Evolutionary conservation across 1,140 invertebrate genomes (phyloP).

Genomic region (Orchestia grillus): DNA sequence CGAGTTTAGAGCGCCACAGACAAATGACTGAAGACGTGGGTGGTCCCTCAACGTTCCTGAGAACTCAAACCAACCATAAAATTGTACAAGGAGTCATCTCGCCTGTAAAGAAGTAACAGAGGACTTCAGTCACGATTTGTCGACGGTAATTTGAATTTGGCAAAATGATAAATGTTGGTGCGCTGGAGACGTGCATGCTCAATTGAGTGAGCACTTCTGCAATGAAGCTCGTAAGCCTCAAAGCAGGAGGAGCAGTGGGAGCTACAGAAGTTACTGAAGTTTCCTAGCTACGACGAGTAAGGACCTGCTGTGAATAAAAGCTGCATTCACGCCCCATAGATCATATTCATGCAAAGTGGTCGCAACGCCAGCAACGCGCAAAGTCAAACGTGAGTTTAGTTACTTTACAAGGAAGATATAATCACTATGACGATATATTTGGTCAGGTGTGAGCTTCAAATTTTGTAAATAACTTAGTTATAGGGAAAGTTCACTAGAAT

Average conservation of each 20-base stretch:
- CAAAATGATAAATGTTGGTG: constrained; percentile 41
- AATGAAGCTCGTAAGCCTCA: neutral
- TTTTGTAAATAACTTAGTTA: no score
- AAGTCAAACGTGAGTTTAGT: no score
- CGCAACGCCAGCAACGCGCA: neutral
- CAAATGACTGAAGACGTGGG: constrained; percentile 49
- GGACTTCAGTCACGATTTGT: constrained; percentile 54
- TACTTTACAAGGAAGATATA: no score
- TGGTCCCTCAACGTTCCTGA: constrained; percentile 31
- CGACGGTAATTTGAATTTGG: constrained; percentile 55
- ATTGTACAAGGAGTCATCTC: constrained; percentile 55
- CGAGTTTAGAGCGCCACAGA: constrained; percentile 41
- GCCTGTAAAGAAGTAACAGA: constrained; percentile 44
- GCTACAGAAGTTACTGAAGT: neutral
- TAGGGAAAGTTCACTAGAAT: no score
- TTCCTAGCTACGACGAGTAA: neutral
- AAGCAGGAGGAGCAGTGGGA: neutral
- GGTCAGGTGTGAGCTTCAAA: no score
- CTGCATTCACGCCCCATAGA: neutral
- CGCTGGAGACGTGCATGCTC: neutral
- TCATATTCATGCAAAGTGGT: neutral
- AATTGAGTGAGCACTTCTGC: neutral
- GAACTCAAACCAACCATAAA: constrained; percentile 56
- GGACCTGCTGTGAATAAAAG: neutral
- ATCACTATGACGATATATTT: no score